A percentile compares a stretch with the other conserved stretches of the same genome.
Conservation (phyloP, 2,888 invertebrate genomes). For the Elmis aenea region DNA sequence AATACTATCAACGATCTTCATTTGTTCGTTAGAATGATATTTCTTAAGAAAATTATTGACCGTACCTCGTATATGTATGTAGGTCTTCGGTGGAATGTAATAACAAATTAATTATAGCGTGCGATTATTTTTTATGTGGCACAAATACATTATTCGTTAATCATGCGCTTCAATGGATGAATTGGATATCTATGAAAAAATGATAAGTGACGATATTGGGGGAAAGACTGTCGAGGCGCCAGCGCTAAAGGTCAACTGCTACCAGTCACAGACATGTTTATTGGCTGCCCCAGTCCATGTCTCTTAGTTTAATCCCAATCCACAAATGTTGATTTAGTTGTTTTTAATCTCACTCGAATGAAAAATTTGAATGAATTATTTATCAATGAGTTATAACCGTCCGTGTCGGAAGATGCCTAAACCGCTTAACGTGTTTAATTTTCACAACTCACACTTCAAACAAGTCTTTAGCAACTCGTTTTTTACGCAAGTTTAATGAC, state of each 20-base stretch:
- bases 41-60: too few species aligned
- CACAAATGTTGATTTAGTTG: conserved; percentile 15
- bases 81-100: too few species aligned
- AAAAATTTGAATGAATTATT: conserved; percentile 18
- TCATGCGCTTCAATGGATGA: too few species aligned
- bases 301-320: conserved; percentile 17
- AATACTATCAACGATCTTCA: too few species aligned
- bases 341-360: conserved; percentile 9
- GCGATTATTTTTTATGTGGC: too few species aligned
- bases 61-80: too few species aligned
- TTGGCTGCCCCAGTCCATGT: conserved; percentile 22
- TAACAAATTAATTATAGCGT: too few species aligned
- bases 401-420: background rate
- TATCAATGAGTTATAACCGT: conserved; percentile 17
- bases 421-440: conserved; percentile 1
- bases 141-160: too few species aligned
- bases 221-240: conserved; percentile 25
- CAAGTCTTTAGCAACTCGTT: too few species aligned
- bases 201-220: conserved; percentile 18
- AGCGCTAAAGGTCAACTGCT: conserved; percentile 29
- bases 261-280: conserved; percentile 24
- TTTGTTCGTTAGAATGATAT: too few species aligned
- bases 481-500: too few species aligned
- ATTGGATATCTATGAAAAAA: conserved; percentile 10
- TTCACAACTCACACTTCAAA: background rate